phyloP scores from a whole-genome alignment of 1,140 invertebrate genomes.

The Cyphomyrmex costatus region DNA sequence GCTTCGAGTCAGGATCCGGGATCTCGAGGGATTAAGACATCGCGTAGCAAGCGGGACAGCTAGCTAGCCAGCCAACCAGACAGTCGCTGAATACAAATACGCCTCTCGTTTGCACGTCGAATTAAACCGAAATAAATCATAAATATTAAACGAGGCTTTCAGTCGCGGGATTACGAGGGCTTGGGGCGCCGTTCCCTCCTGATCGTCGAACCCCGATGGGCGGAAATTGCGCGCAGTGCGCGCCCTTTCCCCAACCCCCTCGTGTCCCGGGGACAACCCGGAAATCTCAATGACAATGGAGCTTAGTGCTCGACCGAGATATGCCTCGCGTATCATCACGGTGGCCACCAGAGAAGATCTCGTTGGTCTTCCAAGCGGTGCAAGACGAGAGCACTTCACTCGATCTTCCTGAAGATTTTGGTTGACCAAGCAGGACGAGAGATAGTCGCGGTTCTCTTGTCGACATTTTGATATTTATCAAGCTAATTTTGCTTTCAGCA shows the following conservation, averaged over 20 bases:
- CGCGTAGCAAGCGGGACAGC: slow-evolving; percentile 3
- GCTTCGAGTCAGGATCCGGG: not conserved
- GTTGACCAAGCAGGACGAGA: not conserved
- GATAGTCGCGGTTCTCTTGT: not conserved
- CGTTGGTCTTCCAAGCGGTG: slow-evolving; percentile 40
- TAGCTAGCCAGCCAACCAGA: slow-evolving; percentile 48
- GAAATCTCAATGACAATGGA: slow-evolving; percentile 86
- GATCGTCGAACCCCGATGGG: slow-evolving; percentile 64
- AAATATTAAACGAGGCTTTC: slow-evolving; percentile 87
- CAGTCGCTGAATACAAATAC: slow-evolving; percentile 69
- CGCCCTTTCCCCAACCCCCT: slow-evolving; percentile 72
- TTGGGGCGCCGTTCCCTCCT: slow-evolving; percentile 60
- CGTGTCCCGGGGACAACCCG: slow-evolving; percentile 22
- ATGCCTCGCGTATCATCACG: slow-evolving; percentile 61
- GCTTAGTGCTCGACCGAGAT: slow-evolving; percentile 37
- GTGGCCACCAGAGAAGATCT: slow-evolving; percentile 68
- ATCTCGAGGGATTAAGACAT: slow-evolving; percentile 36
- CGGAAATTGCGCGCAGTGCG: slow-evolving; percentile 83
- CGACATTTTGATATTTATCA: too few relatives aligned
- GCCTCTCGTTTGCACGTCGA: slow-evolving; percentile 83
- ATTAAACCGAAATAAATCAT: slow-evolving; percentile 87
- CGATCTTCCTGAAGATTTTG: slow-evolving; percentile 5
- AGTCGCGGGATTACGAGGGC: slow-evolving; percentile 84
- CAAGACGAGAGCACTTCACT: not conserved
- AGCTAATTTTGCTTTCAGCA: too few relatives aligned